A percentile compares a stretch with the other conserved stretches of the same genome.
Evolutionary conservation across 2,797 vertebrate genomes (phyloP).

Genomic region (Galagoides demidoff): DNA sequence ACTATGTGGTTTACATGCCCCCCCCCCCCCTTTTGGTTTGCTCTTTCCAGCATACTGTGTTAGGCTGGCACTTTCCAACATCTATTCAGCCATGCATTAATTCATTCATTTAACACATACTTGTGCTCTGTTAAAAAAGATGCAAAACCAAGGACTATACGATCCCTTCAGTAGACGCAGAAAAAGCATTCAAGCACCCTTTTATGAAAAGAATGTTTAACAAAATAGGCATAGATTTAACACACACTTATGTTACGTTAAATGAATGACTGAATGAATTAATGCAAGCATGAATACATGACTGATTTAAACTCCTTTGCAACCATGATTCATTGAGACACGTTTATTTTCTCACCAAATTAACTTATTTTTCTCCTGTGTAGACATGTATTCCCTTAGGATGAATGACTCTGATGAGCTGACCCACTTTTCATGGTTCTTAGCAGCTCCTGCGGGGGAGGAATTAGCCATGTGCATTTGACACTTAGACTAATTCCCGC

Average conservation of each 20-base stretch:
- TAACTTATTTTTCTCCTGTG: conserved; percentile 15
- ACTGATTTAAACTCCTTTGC: background rate
- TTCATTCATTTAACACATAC: background rate
- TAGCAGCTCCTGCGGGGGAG: background rate
- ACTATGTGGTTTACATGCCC: no score
- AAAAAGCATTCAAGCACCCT: no score
- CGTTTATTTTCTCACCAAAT: background rate
- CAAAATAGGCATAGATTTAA: no score
- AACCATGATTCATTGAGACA: background rate
- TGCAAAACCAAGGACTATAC: no score
- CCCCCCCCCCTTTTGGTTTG: background rate
- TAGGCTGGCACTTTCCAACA: background rate
- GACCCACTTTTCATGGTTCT: conserved; percentile 1
- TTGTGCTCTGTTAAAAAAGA: no score
- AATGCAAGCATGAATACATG: background rate
- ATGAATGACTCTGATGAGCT: background rate
- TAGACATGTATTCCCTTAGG: background rate
- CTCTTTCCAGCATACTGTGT: background rate
- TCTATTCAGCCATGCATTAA: background rate
- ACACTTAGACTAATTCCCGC: background rate
- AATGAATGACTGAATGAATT: background rate
- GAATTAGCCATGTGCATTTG: background rate
- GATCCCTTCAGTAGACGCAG: no score
- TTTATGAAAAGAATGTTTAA: no score
- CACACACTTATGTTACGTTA: no score